phyloP scores from a whole-genome alignment of 2,888 invertebrate genomes.

The Plagiodera versicolora region DNA sequence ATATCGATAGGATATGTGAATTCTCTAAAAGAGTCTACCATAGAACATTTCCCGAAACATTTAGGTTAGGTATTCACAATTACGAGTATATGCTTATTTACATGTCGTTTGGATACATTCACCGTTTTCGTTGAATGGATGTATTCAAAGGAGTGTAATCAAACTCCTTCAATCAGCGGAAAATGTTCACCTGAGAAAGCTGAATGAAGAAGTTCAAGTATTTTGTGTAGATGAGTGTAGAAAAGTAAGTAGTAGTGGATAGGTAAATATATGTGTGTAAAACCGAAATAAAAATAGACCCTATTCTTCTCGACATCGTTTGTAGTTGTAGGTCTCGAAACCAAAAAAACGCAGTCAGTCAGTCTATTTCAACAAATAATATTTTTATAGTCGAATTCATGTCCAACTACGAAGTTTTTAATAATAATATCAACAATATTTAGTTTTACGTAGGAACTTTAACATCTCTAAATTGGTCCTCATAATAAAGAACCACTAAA shows the following conservation, averaged over 20 bases:
- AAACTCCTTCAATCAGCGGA: constrained; percentile 33
- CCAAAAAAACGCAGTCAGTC: constrained; percentile 34
- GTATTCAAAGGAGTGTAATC: constrained; percentile 16
- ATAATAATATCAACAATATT: constrained; percentile 42
- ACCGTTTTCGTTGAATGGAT: neutral
- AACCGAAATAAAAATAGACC: constrained; percentile 42
- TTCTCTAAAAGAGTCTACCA: constrained; percentile 31
- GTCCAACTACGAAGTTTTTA: constrained; percentile 25
- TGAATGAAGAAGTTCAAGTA: constrained; percentile 23
- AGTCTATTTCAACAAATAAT: constrained; percentile 25
- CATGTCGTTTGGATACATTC: constrained; percentile 8
- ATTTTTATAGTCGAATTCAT: constrained; percentile 7
- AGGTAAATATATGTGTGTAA: constrained; percentile 43
- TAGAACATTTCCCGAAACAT: constrained; percentile 31
- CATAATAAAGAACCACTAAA: constrained; percentile 44
- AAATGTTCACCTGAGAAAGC: constrained; percentile 37
- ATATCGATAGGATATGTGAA: constrained; percentile 45
- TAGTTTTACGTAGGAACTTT: constrained; percentile 51
- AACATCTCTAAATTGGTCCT: constrained; percentile 54
- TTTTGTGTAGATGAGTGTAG: constrained; percentile 15
- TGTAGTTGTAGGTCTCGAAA: constrained; percentile 39
- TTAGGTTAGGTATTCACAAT: constrained; percentile 30
- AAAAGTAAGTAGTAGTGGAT: too few species aligned
- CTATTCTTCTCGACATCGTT: constrained; percentile 48
- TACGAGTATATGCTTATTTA: constrained; percentile 15